A percentile compares a stretch with the other conserved stretches of the same genome.
These are phyloP conservation scores for Archilochus colubris DNA, from an alignment of 2,113 vertebrate species.

Conservation along the genomic window DNA sequence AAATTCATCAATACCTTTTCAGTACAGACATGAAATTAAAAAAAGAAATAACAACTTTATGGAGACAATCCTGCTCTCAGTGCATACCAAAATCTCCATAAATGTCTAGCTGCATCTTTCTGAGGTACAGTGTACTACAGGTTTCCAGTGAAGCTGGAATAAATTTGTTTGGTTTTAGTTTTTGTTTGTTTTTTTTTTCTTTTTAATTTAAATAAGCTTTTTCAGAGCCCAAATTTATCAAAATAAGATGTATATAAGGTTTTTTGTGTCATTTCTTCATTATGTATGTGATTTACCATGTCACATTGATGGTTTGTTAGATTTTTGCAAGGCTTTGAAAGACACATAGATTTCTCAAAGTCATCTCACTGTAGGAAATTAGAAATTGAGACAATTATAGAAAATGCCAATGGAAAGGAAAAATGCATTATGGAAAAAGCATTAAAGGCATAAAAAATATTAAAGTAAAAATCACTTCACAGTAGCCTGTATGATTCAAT, in stretches of 20 bases:
- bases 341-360: slow-evolving; percentile 67
- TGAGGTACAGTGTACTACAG: neutral
- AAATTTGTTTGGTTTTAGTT: no score
- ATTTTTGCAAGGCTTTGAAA: slow-evolving; percentile 64
- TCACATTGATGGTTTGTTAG: slow-evolving; percentile 40
- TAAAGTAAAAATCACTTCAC: slow-evolving; percentile 73
- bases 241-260: neutral
- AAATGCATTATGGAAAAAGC: slow-evolving; percentile 73
- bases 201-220: neutral
- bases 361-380: slow-evolving; percentile 71
- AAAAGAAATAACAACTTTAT: neutral
- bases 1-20: neutral
- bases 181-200: neutral
- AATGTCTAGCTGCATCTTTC: neutral
- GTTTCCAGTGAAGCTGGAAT: neutral
- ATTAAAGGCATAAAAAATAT: slow-evolving; percentile 69
- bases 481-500: slow-evolving; percentile 73
- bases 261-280: slow-evolving; percentile 19
- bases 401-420: slow-evolving; percentile 73
- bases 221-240: neutral
- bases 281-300: slow-evolving; percentile 39
- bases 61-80: neutral
- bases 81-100: neutral
- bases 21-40: neutral
- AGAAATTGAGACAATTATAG: slow-evolving; percentile 77